phyloP scores from a whole-genome alignment of 1,140 invertebrate species.

The Nasonia longicornis region DNA sequence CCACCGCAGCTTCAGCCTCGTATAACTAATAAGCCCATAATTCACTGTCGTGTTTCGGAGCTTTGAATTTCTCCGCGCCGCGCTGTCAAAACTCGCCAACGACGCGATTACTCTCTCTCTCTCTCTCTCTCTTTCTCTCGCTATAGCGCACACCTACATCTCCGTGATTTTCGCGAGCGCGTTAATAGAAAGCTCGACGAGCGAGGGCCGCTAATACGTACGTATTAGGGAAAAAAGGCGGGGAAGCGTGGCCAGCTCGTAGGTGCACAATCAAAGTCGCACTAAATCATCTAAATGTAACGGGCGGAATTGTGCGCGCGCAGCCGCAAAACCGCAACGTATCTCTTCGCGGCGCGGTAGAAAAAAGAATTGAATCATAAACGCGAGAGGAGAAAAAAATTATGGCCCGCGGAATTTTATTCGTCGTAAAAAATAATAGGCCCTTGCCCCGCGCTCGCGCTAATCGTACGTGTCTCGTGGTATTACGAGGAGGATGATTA shows the following conservation, averaged over 20 bases:
- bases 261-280: conserved; percentile 40
- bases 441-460: background rate
- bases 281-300: conserved; percentile 46
- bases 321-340: conserved; percentile 44
- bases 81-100: conserved; percentile 6
- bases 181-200: conserved; percentile 22
- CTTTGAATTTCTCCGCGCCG: background rate
- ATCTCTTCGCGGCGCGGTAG: conserved; percentile 32
- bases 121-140: no score
- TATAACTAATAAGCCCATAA: conserved; percentile 44
- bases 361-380: conserved; percentile 45
- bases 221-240: background rate
- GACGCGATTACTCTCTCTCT: background rate
- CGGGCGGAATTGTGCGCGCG: conserved; percentile 1
- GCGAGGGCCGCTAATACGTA: background rate
- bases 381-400: conserved; percentile 35
- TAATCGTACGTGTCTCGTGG: conserved; percentile 1
- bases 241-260: background rate
- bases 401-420: conserved; percentile 38
- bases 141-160: background rate
- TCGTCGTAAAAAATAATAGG: conserved; percentile 44
- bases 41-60: conserved; percentile 36
- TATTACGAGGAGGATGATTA: conserved; percentile 33
- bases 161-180: background rate
- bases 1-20: background rate